phyloP scores from a whole-genome alignment of 2,797 vertebrate species.

The Pseudochirops cupreus region DNA sequence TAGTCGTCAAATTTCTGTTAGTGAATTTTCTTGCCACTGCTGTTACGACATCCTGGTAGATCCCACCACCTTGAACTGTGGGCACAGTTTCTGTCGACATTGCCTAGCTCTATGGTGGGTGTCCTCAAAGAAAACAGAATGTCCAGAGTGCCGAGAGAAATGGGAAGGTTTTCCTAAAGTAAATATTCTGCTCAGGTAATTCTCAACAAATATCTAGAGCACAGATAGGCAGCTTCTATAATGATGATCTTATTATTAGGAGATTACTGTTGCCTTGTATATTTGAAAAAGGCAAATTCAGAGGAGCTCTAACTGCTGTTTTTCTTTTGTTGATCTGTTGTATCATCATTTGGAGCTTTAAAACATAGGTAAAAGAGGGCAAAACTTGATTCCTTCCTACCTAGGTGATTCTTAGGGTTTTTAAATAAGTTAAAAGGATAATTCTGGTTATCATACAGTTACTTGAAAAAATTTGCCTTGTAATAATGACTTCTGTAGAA shows the following conservation, averaged over 20 bases:
- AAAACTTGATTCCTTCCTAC: slow-evolving; percentile 18
- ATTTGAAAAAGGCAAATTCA: background rate
- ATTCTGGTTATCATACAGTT: slow-evolving; percentile 26
- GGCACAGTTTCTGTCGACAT: slow-evolving; percentile 97
- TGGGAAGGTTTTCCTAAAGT: slow-evolving; percentile 97
- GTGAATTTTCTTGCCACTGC: slow-evolving; percentile 95
- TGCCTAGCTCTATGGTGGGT: slow-evolving; percentile 95
- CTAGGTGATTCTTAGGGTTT: background rate
- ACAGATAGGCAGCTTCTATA: background rate
- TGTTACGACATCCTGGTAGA: slow-evolving; percentile 95
- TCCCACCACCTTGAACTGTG: slow-evolving; percentile 97
- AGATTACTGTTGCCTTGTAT: background rate
- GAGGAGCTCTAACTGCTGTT: background rate
- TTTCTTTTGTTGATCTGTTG: background rate
- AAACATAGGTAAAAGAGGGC: background rate
- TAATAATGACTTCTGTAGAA: slow-evolving; percentile 11
- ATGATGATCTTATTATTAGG: background rate
- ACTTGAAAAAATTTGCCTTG: background rate
- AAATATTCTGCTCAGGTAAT: slow-evolving; percentile 96
- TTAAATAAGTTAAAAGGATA: slow-evolving; percentile 11
- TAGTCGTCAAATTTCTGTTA: slow-evolving; percentile 86
- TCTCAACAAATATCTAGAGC: no score
- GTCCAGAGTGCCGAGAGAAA: slow-evolving; percentile 95
- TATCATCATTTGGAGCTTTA: background rate
- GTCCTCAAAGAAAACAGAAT: slow-evolving; percentile 93